Evolutionary conservation across 2,797 vertebrate genomes (phyloP).

Genomic region (Kryptopterus vitreolus): DNA sequence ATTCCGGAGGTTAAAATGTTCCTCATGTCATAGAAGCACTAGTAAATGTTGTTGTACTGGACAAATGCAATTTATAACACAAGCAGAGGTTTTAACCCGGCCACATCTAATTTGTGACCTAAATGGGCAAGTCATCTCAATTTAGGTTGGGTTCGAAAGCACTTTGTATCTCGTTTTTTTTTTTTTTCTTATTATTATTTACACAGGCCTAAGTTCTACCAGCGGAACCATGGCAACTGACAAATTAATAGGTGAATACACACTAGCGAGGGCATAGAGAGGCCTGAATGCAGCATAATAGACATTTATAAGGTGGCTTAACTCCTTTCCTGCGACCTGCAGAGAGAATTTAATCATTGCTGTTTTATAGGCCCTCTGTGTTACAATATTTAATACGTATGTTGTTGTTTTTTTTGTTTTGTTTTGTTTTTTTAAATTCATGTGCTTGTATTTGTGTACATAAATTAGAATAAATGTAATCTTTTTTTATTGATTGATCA

Average conservation of each 20-base stretch:
- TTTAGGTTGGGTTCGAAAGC: not conserved
- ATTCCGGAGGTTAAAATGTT: not conserved
- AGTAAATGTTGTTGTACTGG: not conserved
- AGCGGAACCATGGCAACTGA: not conserved
- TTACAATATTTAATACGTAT: no score
- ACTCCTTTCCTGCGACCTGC: not conserved
- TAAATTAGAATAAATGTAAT: no score
- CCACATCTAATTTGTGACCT: not conserved
- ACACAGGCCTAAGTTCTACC: not conserved
- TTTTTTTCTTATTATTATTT: not conserved
- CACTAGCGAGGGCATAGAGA: not conserved
- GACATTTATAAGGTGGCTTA: not conserved
- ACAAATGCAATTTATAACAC: not conserved
- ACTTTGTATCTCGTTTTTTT: not conserved
- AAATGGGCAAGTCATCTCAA: not conserved
- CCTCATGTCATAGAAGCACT: not conserved
- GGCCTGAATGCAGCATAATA: not conserved
- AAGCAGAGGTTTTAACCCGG: not conserved
- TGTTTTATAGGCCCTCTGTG: not conserved
- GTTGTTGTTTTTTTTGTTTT: no score
- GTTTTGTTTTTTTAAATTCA: no score
- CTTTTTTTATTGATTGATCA: no score
- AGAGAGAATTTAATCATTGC: not conserved
- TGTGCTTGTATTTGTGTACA: no score
- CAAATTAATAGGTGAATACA: not conserved